Evolutionary conservation across 2,113 vertebrate genomes (phyloP), one percentile per base, ranked within the genome.

Genomic region (Onychorhynchus coronatus): DNA sequence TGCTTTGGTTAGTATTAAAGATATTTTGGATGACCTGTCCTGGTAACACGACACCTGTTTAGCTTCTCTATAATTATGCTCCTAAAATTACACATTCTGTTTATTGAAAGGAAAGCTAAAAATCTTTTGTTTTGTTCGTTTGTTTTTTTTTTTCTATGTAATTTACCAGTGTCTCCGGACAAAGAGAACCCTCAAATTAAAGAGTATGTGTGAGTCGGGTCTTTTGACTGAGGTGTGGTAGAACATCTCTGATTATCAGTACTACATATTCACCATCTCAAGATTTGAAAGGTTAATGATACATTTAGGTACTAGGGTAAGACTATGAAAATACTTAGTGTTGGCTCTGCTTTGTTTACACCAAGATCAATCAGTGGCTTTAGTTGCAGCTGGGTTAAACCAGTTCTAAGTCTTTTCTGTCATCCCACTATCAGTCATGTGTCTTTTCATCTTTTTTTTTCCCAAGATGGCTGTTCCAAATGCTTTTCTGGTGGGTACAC

Each of bases 11-110:
- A 93, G 56, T 83, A 93, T 78, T 76, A 85, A 94, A 95, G 94
- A 95, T n/a, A 91, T 88, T 91, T 95, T 66, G 80, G 62, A 93
- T 89, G 95, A 86, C 94, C 71, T 93, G 89, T 71, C 62, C 80
- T 72, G 37, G 74, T 88, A 61, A 27, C 27, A 53, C 28, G 66
- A 76, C 59, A 79, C 66, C 79, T 89, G 68, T 66, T 96, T 70
- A 85, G 28, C 44, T 88, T 77, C 85, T 93, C 68, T 89, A 14
- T 91, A 94, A 95, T 96, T 94, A 94, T 58, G 39, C 42, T 90
- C 28, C 42, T 92, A 68, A 96, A 96, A 95, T 88, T 95, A 67
- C 53, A 91, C 55, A 53, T 88, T 85, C 70, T 68, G 6, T 87
- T 92, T 74, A 82, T 59, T 82, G 53, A 94, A 82, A 88, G 21